phyloP scores from a whole-genome alignment of 2,113 vertebrate species.

The Campylomormyrus numenius region DNA sequence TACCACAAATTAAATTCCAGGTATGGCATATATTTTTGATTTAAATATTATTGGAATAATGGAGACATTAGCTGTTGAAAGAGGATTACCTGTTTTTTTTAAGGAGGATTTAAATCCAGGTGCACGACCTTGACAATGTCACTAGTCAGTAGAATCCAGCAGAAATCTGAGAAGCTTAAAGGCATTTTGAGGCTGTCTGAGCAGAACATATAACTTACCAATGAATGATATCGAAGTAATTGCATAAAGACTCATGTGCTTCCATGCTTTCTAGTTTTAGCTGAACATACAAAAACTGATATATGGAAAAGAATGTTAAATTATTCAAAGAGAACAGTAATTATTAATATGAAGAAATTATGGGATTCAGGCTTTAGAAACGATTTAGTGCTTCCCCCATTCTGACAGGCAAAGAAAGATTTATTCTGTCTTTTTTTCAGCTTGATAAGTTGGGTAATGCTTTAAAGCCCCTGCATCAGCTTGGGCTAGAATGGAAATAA shows the following conservation, averaged over 20 bases:
- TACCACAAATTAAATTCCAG: slow-evolving; percentile 31
- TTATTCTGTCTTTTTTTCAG: slow-evolving; percentile 20
- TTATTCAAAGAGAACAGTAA: slow-evolving; percentile 11
- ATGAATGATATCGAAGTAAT: not conserved
- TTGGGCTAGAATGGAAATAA: slow-evolving; percentile 40
- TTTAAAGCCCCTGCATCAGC: slow-evolving; percentile 31
- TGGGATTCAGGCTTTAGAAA: slow-evolving; percentile 3
- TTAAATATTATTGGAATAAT: slow-evolving; percentile 36
- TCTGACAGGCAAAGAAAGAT: slow-evolving; percentile 25
- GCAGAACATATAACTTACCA: not conserved
- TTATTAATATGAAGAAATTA: slow-evolving; percentile 24
- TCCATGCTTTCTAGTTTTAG: not conserved
- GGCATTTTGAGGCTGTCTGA: not conserved
- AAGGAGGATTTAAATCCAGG: slow-evolving; percentile 13
- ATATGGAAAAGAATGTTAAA: slow-evolving; percentile 1
- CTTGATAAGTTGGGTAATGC: slow-evolving; percentile 25
- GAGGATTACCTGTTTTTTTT: slow-evolving; percentile 32
- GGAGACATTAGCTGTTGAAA: slow-evolving; percentile 30
- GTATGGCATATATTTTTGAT: slow-evolving; percentile 14
- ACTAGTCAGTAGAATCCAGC: not conserved
- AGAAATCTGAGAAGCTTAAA: not conserved
- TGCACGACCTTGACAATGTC: not conserved
- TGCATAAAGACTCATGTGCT: not conserved
- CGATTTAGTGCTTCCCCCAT: slow-evolving; percentile 3
- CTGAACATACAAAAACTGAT: slow-evolving; percentile 11